Evolutionary conservation across 2,113 vertebrate genomes (phyloP), one percentile per base, ranked within the genome.

Genomic region (Leptosomus discolor): DNA sequence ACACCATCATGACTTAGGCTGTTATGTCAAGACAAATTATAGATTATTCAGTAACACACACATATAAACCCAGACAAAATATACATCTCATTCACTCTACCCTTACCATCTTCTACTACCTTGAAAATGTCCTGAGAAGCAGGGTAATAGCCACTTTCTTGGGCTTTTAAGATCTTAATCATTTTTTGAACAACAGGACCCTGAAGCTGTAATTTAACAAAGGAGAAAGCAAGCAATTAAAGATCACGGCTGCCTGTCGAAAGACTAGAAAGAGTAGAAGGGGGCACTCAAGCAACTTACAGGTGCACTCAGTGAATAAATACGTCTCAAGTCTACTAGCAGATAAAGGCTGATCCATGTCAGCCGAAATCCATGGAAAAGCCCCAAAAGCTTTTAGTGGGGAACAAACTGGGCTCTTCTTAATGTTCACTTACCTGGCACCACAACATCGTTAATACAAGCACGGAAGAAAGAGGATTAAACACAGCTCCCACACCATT

Each of bases 61-160:
- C 11, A 74, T 6, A 83, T 12, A 76, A 78, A 70, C 8, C 58
- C 30, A 73, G 37, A 50, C 20, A 85, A 86, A 56, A 20, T 15
- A 41, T 22, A 34, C 29, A 39, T 48, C 20, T 68, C 8, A 48
- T 53, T 92, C 43, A 64, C 39, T 54, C 6, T 37, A 36, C 8
- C 15, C 97, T 97, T 98, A 99, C 98, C 98, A 87, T 98, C 91
- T 97, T 98, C 97, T 73, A 98, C 97, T 82, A 98, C 94, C 63
- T 71, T 90, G 46, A 97, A 98, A 90, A 98, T 91, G 16, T 94
- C 92, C 91, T 97, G 97, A 95, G 98, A 97, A 95, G 98, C 96
- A 75, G 98, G 97, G 78, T 98, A 98, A 95, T 98, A 99, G 79
- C 98, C 99, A 96, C 98, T 99, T 79, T 98, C 98, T 96, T 98